Evolutionary conservation across 2,113 vertebrate genomes (phyloP).

Genomic region (Hippolais icterina): DNA sequence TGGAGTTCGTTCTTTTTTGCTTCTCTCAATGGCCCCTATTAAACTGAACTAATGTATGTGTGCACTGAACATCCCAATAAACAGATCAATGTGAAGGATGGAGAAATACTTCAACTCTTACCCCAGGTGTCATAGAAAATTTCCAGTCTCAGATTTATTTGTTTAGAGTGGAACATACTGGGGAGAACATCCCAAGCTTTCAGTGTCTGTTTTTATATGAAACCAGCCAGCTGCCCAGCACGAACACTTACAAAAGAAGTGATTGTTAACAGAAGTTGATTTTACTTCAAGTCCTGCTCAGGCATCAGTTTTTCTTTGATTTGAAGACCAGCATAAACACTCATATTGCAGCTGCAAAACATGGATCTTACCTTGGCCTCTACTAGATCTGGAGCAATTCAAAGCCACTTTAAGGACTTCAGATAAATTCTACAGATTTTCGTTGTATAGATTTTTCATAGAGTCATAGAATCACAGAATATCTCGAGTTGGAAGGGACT

Average conservation of each 20-base stretch:
- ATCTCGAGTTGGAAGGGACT: not conserved
- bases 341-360: not conserved
- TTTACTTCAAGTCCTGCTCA: not conserved
- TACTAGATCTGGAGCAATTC: not conserved
- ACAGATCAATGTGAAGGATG: not conserved
- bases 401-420: not conserved
- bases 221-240: not conserved
- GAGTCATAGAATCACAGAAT: not conserved
- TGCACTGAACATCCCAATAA: not conserved
- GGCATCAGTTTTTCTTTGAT: not conserved
- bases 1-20: not conserved
- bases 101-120: not conserved
- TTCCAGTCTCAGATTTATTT: not conserved
- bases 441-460: not conserved
- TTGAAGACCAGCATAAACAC: not conserved
- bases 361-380: not conserved
- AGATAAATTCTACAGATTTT: not conserved
- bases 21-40: not conserved
- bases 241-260: not conserved
- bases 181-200: not conserved
- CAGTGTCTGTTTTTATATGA: not conserved
- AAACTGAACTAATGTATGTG: not conserved
- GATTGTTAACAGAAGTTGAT: not conserved
- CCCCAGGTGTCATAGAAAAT: not conserved
- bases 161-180: not conserved